phyloP scores from a whole-genome alignment of 2,113 vertebrate species.

The Benitochromis conjunctus region DNA sequence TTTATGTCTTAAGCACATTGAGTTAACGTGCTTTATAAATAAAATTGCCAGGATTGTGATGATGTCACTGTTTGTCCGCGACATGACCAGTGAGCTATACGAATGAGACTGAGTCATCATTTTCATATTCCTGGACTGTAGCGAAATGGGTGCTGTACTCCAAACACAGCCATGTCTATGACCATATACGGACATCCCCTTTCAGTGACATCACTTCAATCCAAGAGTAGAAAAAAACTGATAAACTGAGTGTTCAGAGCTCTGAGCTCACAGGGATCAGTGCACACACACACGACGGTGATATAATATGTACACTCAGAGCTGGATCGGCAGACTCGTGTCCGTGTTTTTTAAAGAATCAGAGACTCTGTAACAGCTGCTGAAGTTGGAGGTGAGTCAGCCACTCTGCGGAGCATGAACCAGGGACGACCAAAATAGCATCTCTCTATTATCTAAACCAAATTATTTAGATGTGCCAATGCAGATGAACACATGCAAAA shows the following conservation, averaged over 20 bases:
- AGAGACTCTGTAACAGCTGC: background rate
- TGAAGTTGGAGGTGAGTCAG: background rate
- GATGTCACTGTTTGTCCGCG: background rate
- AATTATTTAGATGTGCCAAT: background rate
- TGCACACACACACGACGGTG: background rate
- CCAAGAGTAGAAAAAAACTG: background rate
- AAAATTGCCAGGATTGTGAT: background rate
- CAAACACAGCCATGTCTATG: background rate
- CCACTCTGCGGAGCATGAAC: background rate
- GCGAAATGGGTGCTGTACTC: background rate
- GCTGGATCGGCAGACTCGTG: background rate
- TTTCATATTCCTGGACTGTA: background rate
- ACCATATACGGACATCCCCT: background rate
- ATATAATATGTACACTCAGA: background rate
- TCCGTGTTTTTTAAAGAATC: background rate
- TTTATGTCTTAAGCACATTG: background rate
- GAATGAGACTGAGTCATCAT: background rate
- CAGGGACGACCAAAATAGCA: background rate
- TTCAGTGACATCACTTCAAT: background rate
- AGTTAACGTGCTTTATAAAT: background rate
- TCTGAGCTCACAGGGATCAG: background rate
- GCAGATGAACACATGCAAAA: background rate
- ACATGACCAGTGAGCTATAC: background rate
- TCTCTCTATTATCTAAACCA: background rate
- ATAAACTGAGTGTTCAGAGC: background rate